Base-by-base conservation (phyloP, 1,140 invertebrate genomes). In the Drosophila nasuta region DNA sequence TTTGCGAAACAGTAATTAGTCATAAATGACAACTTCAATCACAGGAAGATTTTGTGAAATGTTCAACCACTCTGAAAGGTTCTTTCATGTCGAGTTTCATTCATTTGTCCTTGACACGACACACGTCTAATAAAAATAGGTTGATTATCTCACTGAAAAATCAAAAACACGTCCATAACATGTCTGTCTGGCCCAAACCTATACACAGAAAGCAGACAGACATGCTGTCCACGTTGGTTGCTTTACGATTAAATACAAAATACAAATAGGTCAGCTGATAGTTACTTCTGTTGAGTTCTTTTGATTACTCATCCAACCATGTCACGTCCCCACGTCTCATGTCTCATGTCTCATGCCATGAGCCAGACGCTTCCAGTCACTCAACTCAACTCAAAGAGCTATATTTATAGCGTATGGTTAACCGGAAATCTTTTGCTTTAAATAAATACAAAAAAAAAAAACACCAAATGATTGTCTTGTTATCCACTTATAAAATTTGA, bases 121-220 rank as follows among this genome's bases (percentile, higher is more conserved):
- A 52, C 8, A 43, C n/a, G 43, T 33, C 41, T 35, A 10, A 33
- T 35, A 17, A 11, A 38, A 38, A 28, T 20, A 4, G 20, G 5
- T 43, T 54, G 35, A 25, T 64, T 64, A 64, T 64, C 49, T 11
- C 38, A 52, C 17, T 64, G 1, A 15, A 52, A 64, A 64, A 64
- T 64, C 62, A 64, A 43, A 54, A 64, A 43, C 62, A 64, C 48
- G 62, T 52, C 8, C 35, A 43, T 41, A 54, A 52, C 49, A 52
- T 52, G n/a, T 43, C 60, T 52, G n/a, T 43, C 60, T 43, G 20
- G 11, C 7, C 7, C 48, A 28, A 35, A 64, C 62, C 33, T 28
- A 15, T 33, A n/a, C 25, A 28, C 11, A 17, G 5, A 25, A 25
- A 43, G 41, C 41, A 43, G 41, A n/a, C n/a, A n/a, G 35, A 38